Base-by-base conservation (phyloP, 2,797 vertebrate species). In the Bothrops alternatus region DNA sequence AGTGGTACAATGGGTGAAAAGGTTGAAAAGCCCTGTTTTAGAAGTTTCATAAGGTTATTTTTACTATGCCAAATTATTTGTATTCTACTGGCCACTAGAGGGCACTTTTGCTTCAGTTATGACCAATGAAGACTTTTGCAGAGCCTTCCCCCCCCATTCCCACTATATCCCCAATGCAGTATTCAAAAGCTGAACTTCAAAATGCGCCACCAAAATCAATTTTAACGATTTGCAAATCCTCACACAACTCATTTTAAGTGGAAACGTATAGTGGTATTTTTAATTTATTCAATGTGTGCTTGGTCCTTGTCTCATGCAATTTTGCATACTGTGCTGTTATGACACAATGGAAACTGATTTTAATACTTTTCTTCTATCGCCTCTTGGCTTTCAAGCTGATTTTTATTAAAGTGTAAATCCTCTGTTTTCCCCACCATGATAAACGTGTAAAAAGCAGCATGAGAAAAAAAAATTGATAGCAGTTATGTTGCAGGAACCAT, bases 61-160 rank as follows among this genome's bases (percentile, higher is more conserved):
- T 73, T 50, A 32, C 25, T 58, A 55, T 47, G 6, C 6, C 57
- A 65, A 93, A 55, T 20, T 32, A n/a, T 89, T 61, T 91, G n/a
- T 18, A 8, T 20, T 13, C 56, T 18, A 57, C n/a, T 91, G 4
- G 91, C 95, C 97, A 94, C 96, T 95, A 96, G 97, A 95, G 97
- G 97, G 14, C 63, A 94, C 94, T 56, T 87, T 82, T 87, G 96
- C 90, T 95, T 47, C 94, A 95, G 5, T 10, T 26, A 90, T 42
- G 16, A 91, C 58, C 8, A 86, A 56, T 4, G 89, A 4, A 47
- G 37, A 47, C 10, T 82, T 82, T 1, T 65, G 0, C 2, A 25
- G 37, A 37, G 4, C 13, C 25, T 58, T 28, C 2, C 23, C 42
- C 0, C 55, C 0, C 8, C 32, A 73, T 73, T 73, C 7, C 28